Evolutionary conservation across 1,140 invertebrate species (phyloP).

Genomic region (Solen grandis): DNA sequence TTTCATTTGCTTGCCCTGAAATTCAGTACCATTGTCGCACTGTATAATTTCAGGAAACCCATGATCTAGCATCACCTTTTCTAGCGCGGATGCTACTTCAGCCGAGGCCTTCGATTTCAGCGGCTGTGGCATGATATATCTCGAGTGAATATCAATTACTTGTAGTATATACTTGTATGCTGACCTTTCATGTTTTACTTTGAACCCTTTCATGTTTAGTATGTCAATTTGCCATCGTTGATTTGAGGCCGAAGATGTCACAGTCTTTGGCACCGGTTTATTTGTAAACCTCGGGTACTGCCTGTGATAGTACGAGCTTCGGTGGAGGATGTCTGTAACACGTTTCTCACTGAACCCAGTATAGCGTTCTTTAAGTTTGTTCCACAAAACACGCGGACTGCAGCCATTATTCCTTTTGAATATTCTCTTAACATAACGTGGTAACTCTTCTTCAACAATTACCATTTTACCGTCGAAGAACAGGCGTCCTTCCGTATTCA

Average conservation of each 20-base stretch:
- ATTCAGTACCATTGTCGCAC: conserved; percentile 9
- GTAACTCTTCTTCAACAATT: neutral
- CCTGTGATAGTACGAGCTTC: conserved; percentile 6
- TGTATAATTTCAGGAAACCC: conserved; percentile 8
- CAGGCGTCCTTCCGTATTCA: neutral
- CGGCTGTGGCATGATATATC: conserved; percentile 16
- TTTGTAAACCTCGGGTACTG: conserved; percentile 26
- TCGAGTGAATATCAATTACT: conserved; percentile 21
- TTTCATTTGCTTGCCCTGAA: conserved; percentile 4
- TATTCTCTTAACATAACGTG: neutral
- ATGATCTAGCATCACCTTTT: conserved; percentile 19
- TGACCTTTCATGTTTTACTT: neutral
- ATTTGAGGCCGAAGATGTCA: neutral
- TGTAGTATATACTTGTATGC: conserved; percentile 18
- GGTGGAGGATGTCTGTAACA: conserved; percentile 1
- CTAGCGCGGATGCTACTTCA: conserved; percentile 23
- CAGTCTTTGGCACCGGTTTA: conserved; percentile 17
- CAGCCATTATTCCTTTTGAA: conserved; percentile 4
- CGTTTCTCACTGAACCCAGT: conserved; percentile 21
- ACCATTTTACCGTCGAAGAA: neutral
- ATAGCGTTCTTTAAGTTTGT: conserved; percentile 10
- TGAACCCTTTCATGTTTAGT: conserved; percentile 11
- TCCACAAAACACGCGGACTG: conserved; percentile 7
- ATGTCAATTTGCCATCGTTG: conserved; percentile 30
- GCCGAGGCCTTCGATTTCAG: conserved; percentile 22